Percentiles rank a stretch among this genome's conserved stretches.
phyloP scores from a whole-genome alignment of 1,140 invertebrate species.

The Odontomachus brunneus region DNA sequence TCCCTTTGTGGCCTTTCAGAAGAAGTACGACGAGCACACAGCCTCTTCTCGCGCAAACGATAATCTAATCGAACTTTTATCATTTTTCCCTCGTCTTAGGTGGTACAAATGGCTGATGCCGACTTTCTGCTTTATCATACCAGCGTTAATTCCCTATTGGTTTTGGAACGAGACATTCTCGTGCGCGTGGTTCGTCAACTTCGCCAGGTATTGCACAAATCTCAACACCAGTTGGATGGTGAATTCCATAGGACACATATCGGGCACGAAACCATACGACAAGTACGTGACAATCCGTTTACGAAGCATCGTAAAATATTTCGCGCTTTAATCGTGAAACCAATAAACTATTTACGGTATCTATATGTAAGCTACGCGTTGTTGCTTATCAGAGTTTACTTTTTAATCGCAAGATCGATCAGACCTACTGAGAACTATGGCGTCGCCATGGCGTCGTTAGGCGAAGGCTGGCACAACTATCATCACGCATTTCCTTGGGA shows the following conservation, averaged over 20 bases:
- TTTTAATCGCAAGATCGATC: too few species aligned
- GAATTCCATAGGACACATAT: conserved; percentile 97
- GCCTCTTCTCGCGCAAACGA: too few species aligned
- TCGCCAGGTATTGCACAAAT: conserved; percentile 94
- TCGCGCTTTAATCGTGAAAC: too few species aligned
- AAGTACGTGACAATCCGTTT: conserved; percentile 85
- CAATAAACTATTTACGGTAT: too few species aligned
- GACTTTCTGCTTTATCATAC: conserved; percentile 94
- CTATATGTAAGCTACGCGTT: too few species aligned
- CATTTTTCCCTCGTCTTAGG: conserved; percentile 81
- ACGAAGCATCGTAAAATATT: too few species aligned
- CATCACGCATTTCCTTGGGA: too few species aligned
- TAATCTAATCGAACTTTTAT: too few species aligned
- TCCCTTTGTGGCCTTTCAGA: conserved; percentile 85
- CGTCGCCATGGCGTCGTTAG: too few species aligned
- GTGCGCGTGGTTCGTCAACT: conserved; percentile 93
- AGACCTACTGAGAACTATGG: too few species aligned
- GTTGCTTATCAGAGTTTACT: too few species aligned
- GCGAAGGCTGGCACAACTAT: too few species aligned
- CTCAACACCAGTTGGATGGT: conserved; percentile 98
- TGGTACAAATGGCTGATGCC: conserved; percentile 94
- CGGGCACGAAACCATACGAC: conserved; percentile 96
- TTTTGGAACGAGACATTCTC: conserved; percentile 93
- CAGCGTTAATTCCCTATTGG: conserved; percentile 92
- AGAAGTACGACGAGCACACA: not conserved